Base-by-base conservation (phyloP, 2,113 vertebrate species). In the Peromyscus leucopus region DNA sequence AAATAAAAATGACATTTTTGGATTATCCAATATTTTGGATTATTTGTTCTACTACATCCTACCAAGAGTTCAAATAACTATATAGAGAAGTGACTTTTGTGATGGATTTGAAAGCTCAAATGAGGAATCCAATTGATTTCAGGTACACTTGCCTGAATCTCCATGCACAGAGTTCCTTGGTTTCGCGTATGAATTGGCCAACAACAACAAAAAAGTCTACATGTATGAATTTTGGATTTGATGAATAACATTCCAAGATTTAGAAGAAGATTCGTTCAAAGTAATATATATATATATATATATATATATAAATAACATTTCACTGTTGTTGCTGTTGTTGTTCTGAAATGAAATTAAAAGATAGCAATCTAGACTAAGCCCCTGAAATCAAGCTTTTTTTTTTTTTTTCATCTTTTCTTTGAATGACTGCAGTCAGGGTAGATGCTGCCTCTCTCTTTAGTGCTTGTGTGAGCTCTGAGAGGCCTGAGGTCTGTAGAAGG, bases 1-100 rank as follows among this genome's bases (percentile, higher is more conserved):
- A 98, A 97, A 97, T 98, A 96, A 97, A 98, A 97, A 96, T 97
- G 95, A 97, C 97, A 97, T 97, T 97, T 97, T 95, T 96, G 97
- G 97, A 97, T 97, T 96, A 96, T 96, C 94, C 95, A 97, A 88
- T 95, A 85, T 92, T 96, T 98, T 95, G 94, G 94, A 97, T 97
- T 98, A 96, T 97, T 90, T 90, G 71, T 95, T 96, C 90, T 63
- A 93, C 74, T 76, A 79, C 87, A 39, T 71, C 42, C 82, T 71
- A 97, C 67, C 74, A 94, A 82, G 42, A 97, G 33, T 94, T 91
- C 82, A 95, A 90, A 91, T 86, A 96, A 92, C 69, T 94, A 91
- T 96, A 94, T 36, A 33, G 75, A 84, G 63, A 97, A 92, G 89
- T 28, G 33, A 94, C 90, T 93, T 94, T 93, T 89, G 83, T 36